Evolutionary conservation across 2,797 vertebrate genomes (phyloP), one percentile per base, ranked within the genome.

Genomic region (Manis javanica): DNA sequence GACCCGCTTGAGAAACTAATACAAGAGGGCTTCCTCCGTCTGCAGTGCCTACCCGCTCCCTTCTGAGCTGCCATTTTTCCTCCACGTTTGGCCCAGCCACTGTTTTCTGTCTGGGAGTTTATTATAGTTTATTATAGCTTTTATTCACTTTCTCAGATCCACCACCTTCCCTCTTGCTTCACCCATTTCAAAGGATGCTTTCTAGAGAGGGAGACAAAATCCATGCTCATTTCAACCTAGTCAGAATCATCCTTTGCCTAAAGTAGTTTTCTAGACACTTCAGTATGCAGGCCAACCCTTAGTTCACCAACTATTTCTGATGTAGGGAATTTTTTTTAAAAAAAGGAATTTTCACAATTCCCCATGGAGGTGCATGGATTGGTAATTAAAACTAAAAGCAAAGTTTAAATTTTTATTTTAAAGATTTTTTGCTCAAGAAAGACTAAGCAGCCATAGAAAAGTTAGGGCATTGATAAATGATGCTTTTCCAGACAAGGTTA

Each of bases 351-450:
- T 39, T 81, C n/a, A 12, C 2, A 29, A 5, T n/a, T 71, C 49
- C n/a, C 23, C 57, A 19, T 24, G 34, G 59, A 90, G 16, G 34
- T 23, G 29, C n/a, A 12, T 14, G 24, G 59, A 37, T 64, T 55
- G 53, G 23, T 91, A 88, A 88, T 91, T 91, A 96, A 87, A 95
- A 53, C 14, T 68, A 71, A 94, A 95, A 81, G 72, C 42, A 46
- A 96, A 63, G n/a, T 63, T 95, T 91, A 74, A 84, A 68, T 83
- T 31, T 53, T 29, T 51, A 42, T 81, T 86, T 95, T 87, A 72
- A 92, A 95, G 63, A 95, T 89, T 97, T 46, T 96, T 90, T 96
- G 49, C 34, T 88, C 66, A 66, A 34, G 59, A 94, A 90, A 97
- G 63, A 90, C 57, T 86, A 79, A 87, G 61, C 31, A 51, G 53